Percentiles rank a stretch among this genome's conserved stretches.
Evolutionary conservation across 2,888 invertebrate genomes (phyloP).

Genomic region (Atethmia centrago): DNA sequence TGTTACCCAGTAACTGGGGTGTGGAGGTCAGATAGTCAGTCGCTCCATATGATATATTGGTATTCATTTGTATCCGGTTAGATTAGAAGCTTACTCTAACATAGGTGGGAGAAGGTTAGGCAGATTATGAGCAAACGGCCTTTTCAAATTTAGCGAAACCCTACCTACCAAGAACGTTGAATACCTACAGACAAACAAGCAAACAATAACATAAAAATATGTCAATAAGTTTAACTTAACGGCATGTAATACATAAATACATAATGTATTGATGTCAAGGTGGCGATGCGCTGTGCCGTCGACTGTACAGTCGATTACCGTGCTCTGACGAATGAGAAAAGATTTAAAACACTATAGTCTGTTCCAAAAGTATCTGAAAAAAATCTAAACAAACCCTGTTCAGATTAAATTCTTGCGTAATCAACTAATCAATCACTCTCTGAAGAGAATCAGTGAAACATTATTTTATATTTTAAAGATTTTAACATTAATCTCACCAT

Average conservation of each 20-base stretch:
- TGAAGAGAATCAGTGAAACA: background rate
- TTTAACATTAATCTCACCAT: background rate
- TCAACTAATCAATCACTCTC: no score
- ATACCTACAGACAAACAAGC: background rate
- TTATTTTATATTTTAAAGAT: background rate
- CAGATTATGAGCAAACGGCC: background rate
- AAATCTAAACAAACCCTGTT: background rate
- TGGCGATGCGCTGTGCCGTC: background rate
- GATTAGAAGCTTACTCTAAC: background rate
- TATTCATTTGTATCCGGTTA: background rate
- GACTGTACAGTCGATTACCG: background rate
- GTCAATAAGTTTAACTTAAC: background rate
- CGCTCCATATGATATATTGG: background rate
- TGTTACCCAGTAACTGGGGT: background rate
- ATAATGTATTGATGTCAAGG: constrained; percentile 48
- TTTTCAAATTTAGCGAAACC: no score
- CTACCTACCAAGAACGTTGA: background rate
- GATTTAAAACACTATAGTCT: background rate
- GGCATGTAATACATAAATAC: constrained; percentile 23
- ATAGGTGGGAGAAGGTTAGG: background rate
- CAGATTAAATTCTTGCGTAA: background rate
- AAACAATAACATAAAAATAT: constrained; percentile 15
- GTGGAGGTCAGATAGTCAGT: background rate
- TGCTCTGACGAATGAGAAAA: background rate
- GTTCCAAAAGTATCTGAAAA: background rate